A percentile compares a stretch with the other conserved stretches of the same genome.
Evolutionary conservation across 2,888 invertebrate species (phyloP).

Genomic region (Leucophenga maculata): DNA sequence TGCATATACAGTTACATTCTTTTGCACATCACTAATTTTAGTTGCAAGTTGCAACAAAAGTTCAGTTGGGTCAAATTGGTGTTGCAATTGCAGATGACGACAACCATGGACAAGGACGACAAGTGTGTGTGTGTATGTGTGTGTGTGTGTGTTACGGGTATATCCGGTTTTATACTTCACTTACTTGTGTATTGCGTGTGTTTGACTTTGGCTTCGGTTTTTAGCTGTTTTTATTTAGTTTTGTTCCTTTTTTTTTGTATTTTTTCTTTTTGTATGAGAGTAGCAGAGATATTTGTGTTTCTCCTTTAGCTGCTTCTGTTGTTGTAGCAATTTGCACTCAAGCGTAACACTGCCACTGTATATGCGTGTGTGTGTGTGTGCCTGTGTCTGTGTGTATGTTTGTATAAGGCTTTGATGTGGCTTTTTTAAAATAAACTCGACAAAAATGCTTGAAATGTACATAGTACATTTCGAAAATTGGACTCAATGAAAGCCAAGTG

Average conservation of each 20-base stretch:
- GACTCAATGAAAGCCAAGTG: constrained; percentile 55
- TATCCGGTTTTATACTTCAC: too few relatives aligned
- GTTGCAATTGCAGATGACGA: too few relatives aligned
- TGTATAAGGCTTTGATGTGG: constrained; percentile 62
- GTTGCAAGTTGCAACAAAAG: too few relatives aligned
- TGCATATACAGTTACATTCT: too few relatives aligned
- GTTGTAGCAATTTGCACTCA: constrained; percentile 5
- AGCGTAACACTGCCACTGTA: background rate
- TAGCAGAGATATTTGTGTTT: background rate
- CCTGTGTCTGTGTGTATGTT: constrained; percentile 37
- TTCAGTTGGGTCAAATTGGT: too few relatives aligned
- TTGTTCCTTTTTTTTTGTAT: background rate
- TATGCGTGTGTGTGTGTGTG: constrained; percentile 1
- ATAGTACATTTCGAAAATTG: constrained; percentile 61
- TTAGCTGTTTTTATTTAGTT: background rate
- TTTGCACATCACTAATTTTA: too few relatives aligned
- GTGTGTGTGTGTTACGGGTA: too few relatives aligned
- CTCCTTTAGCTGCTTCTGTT: background rate
- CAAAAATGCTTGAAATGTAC: constrained; percentile 47
- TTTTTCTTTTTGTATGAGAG: background rate
- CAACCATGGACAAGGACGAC: too few relatives aligned
- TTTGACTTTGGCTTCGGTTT: too few relatives aligned
- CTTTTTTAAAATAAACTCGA: constrained; percentile 31
- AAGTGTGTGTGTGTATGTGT: too few relatives aligned
- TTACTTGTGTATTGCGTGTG: too few relatives aligned